A percentile compares a stretch with the other conserved stretches of the same genome.
Conservation (phyloP, 2,888 invertebrate genomes). For the Synergus gifuensis region DNA sequence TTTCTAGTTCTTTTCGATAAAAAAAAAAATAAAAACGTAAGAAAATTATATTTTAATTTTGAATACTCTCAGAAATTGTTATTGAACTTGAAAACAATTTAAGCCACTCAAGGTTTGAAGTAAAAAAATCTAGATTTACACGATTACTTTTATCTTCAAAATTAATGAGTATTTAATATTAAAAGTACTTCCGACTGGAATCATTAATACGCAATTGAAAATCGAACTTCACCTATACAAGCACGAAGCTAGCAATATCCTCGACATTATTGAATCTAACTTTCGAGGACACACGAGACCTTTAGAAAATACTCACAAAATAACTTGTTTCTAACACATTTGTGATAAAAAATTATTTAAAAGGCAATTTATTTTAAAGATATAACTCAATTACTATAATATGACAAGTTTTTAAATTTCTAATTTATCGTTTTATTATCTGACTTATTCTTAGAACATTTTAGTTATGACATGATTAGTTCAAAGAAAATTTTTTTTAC, state of each 20-base stretch:
- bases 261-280: slow-evolving; percentile 30
- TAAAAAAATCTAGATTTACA: neutral
- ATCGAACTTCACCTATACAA: slow-evolving; percentile 20
- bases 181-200: neutral
- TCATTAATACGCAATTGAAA: slow-evolving; percentile 23
- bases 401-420: neutral
- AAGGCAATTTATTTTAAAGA: neutral
- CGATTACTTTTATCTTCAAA: neutral
- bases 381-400: neutral
- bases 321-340: neutral
- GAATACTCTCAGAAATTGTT: neutral
- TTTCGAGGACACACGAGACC: slow-evolving; percentile 25
- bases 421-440: slow-evolving; percentile 27
- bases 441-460: neutral
- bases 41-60: neutral
- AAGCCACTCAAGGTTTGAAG: neutral
- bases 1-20: neutral
- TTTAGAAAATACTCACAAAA: slow-evolving; percentile 15
- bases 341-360: slow-evolving; percentile 6
- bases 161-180: neutral
- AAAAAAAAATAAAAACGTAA: neutral
- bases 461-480: neutral
- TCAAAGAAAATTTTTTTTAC: too few species aligned
- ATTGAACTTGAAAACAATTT: neutral
- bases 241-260: slow-evolving; percentile 16